phyloP scores from a whole-genome alignment of 2,797 vertebrate genomes.

The Monodelphis domestica region DNA sequence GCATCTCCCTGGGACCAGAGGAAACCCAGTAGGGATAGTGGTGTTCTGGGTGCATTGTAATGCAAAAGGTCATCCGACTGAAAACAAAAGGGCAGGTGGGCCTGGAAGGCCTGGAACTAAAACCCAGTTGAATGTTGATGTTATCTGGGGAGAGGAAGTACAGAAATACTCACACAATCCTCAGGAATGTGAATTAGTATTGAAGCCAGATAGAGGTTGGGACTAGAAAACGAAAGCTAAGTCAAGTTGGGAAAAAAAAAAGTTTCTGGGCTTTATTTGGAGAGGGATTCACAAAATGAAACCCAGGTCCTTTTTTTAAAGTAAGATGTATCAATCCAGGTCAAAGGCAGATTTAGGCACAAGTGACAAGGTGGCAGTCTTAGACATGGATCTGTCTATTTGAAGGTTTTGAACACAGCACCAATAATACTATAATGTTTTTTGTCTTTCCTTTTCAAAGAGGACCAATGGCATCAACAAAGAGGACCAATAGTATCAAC shows the following conservation, averaged over 20 bases:
- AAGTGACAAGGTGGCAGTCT: neutral
- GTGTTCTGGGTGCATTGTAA: constrained; percentile 71
- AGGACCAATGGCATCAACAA: no score
- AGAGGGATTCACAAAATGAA: neutral
- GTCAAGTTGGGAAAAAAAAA: neutral
- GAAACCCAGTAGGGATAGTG: constrained; percentile 35
- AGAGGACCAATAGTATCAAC: no score
- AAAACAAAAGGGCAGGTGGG: constrained; percentile 83
- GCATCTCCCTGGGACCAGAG: constrained; percentile 42
- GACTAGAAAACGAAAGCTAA: neutral
- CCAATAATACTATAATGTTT: neutral
- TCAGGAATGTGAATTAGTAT: neutral
- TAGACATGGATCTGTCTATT: neutral
- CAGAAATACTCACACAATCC: constrained; percentile 41
- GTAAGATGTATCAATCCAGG: neutral
- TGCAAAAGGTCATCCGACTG: constrained; percentile 78
- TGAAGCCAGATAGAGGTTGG: neutral
- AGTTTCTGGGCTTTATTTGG: neutral
- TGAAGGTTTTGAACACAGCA: neutral
- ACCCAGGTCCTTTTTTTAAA: neutral
- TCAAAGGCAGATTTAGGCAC: neutral
- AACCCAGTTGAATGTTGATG: constrained; percentile 72
- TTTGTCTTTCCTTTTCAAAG: no score
- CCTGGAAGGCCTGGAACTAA: constrained; percentile 76
- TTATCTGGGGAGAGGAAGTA: constrained; percentile 72